Evolutionary conservation across 1,140 invertebrate species (phyloP), one percentile per base, ranked within the genome.

Genomic region (Drosophila paulistorum): DNA sequence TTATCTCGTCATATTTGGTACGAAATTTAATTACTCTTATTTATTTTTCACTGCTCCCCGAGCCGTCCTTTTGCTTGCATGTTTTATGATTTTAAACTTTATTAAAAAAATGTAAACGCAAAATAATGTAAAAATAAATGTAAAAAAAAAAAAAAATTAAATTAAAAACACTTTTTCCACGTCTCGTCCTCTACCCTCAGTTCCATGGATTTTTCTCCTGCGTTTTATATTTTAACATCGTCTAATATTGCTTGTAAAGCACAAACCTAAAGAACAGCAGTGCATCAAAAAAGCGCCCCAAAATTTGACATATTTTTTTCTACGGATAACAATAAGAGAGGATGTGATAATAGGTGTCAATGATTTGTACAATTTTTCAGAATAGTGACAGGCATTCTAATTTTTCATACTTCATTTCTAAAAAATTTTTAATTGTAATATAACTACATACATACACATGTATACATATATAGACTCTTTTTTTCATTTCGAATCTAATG

Each of bases 1-100:
- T 91, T 91, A 91, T 91, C 90, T 91, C 90, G 90, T 90, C 90
- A 91, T 91, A 86, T 91, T 91, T 91, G 90, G 84, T 91, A 91
- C 76, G 72, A 91, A 91, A 91, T 91, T 91, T 91, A 91, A 91
- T 91, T 91, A 91, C 83, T 91, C 82, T 90, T 91, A 91, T 91
- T 91, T 90, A 91, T 91, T 91, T 90, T 90, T 87, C 79, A 79
- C 68, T 73, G 58, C 79, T 62, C 64, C 14, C 42, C 14, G 20
- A 51, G 41, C 33, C 37, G 33, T 48, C 51, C 35, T n/a, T 23
- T 48, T 54, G 37, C 65, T 83, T 68, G 45, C 87, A 57, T 77
- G 70, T 78, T 78, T 89, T 87, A 84, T 87, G 84, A 87, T 89
- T 87, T 84, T 87, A 68, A 78, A 66, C 85, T 81, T 81, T 67